These are phyloP conservation scores for Microtus ochrogaster DNA, from an alignment of 2,113 vertebrate species.

Conservation along the genomic window DNA sequence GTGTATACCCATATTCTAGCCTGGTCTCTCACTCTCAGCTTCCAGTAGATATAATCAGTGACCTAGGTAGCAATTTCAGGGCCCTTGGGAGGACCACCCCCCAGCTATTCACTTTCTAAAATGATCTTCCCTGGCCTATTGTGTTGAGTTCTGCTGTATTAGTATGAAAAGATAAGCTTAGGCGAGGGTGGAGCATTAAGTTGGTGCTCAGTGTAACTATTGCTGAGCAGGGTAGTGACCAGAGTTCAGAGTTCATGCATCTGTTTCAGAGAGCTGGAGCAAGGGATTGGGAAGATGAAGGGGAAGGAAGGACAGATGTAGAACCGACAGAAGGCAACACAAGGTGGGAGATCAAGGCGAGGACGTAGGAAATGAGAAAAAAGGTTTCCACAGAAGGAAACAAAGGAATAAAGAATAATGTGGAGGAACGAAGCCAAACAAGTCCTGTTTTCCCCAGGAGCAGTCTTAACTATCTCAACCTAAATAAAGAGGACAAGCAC, in stretches of 20 bases:
- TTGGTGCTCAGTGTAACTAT: background rate
- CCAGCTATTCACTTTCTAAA: slow-evolving; percentile 14
- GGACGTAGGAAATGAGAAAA: background rate
- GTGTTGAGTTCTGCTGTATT: background rate
- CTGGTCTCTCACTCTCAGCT: background rate
- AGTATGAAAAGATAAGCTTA: background rate
- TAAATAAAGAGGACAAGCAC: slow-evolving; percentile 52
- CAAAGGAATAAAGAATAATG: background rate
- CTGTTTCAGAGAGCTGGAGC: background rate
- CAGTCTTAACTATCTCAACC: background rate
- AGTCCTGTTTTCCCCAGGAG: background rate
- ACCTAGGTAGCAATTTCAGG: background rate
- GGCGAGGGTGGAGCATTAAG: background rate
- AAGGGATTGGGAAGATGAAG: slow-evolving; percentile 2
- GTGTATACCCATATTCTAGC: background rate
- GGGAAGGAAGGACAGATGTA: background rate
- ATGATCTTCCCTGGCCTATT: background rate
- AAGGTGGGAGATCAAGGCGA: background rate
- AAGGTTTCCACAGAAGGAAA: background rate
- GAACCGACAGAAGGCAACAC: background rate
- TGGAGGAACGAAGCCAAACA: background rate
- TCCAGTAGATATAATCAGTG: background rate
- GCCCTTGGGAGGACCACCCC: background rate
- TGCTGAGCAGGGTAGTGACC: background rate
- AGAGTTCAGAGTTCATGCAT: background rate